Conservation (phyloP, 2,888 invertebrate species). For the Caenorhabditis macrosperma region DNA sequence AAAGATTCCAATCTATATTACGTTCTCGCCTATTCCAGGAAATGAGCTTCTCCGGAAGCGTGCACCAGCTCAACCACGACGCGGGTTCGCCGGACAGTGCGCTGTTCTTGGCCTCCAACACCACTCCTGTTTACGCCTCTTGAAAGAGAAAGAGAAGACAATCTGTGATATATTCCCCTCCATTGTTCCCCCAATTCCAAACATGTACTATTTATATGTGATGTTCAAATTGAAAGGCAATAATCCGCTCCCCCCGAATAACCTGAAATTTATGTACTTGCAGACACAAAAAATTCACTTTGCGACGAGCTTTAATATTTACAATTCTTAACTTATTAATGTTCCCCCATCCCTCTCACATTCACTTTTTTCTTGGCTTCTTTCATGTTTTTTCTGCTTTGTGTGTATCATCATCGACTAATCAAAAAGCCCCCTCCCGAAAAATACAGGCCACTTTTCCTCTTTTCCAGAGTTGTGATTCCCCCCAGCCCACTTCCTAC, state of each 20-base stretch:
- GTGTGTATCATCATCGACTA: no score
- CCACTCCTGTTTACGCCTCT: slow-evolving; percentile 48
- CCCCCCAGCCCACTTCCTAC: no score
- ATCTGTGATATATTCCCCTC: slow-evolving; percentile 39
- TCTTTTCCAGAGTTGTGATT: no score
- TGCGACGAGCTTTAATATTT: slow-evolving; percentile 40
- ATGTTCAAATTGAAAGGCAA: slow-evolving; percentile 35
- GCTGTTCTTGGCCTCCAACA: slow-evolving; percentile 21
- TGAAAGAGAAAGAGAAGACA: neutral
- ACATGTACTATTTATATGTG: slow-evolving; percentile 47
- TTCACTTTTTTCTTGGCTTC: neutral
- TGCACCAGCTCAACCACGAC: slow-evolving; percentile 45
- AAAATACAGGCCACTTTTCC: no score
- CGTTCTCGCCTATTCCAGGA: no score
- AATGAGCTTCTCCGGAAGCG: slow-evolving; percentile 25
- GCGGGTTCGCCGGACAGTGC: slow-evolving; percentile 55
- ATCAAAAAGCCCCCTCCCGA: neutral
- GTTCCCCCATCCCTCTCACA: neutral
- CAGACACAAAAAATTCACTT: slow-evolving; percentile 43
- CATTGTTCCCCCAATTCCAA: slow-evolving; percentile 7
- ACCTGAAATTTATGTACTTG: no score
- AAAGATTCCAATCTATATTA: no score
- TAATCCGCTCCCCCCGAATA: neutral
- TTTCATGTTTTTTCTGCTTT: neutral
- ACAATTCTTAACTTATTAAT: slow-evolving; percentile 32